These are phyloP conservation scores for Hylaeus volcanicus DNA, from an alignment of 1,140 invertebrate species.

Conservation along the genomic window DNA sequence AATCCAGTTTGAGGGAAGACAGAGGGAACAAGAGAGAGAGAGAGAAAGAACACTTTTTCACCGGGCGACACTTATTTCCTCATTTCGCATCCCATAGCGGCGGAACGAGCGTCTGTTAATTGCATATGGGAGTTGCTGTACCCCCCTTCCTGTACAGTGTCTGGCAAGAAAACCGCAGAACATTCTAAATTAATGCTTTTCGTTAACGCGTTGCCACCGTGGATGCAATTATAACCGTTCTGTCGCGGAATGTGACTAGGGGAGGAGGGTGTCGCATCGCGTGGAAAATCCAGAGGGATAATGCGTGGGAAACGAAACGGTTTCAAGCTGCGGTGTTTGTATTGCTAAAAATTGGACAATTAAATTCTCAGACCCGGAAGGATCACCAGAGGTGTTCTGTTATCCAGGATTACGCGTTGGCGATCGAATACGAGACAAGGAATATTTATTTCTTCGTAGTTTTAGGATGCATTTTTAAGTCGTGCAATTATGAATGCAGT, in stretches of 20 bases:
- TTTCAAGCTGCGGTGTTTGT: not conserved
- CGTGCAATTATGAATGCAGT: too few relatives aligned
- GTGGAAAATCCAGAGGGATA: not conserved
- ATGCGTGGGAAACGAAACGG: not conserved
- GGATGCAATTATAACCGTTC: conserved; percentile 69
- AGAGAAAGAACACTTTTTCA: conserved; percentile 20
- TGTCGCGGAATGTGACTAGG: conserved; percentile 46
- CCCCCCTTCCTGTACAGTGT: not conserved
- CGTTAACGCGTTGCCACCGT: conserved; percentile 61
- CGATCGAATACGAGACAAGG: too few relatives aligned
- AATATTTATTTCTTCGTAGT: not conserved
- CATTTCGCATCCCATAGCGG: conserved; percentile 41
- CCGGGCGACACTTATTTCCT: conserved; percentile 32
- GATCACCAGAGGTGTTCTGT: too few relatives aligned
- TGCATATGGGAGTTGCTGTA: conserved; percentile 63
- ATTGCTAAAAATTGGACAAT: not conserved
- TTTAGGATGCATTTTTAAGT: too few relatives aligned
- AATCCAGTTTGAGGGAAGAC: not conserved
- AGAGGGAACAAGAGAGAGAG: not conserved
- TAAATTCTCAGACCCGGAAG: too few relatives aligned
- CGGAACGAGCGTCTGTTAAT: conserved; percentile 57
- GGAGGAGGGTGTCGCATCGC: not conserved
- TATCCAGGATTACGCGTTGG: not conserved
- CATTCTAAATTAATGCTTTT: conserved; percentile 72
- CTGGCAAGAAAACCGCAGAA: conserved; percentile 60